phyloP scores from a whole-genome alignment of 35 echinoderm and acorn worm genomes.

The Hemicentrotus pulcherrimus region DNA sequence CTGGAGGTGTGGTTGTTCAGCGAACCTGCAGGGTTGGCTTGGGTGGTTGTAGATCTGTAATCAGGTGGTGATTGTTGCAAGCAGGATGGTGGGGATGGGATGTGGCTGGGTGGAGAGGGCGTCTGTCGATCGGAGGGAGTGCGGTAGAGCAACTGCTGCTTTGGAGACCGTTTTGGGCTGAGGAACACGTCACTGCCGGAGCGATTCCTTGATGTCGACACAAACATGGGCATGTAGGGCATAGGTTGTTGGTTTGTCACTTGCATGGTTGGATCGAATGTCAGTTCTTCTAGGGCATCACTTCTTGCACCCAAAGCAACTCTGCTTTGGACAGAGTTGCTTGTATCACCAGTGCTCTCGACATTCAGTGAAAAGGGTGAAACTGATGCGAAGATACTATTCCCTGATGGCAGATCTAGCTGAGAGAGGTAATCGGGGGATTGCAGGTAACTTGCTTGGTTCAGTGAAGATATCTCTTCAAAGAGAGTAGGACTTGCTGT shows the following conservation, averaged over 20 bases:
- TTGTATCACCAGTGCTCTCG: neutral
- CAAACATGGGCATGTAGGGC: constrained; percentile 12
- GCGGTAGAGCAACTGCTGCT: constrained; percentile 29
- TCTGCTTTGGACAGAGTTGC: neutral
- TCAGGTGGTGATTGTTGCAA: constrained; percentile 33
- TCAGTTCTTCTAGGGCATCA: neutral
- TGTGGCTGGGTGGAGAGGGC: constrained; percentile 53
- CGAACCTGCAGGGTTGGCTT: constrained; percentile 12
- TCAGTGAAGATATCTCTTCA: neutral
- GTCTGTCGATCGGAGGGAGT: constrained; percentile 41
- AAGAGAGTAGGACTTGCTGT: neutral
- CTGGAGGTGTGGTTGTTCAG: neutral
- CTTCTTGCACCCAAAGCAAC: neutral
- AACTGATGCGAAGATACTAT: neutral
- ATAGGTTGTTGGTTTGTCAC: neutral
- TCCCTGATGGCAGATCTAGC: constrained; percentile 37
- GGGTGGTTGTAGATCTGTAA: neutral
- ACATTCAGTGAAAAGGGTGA: neutral
- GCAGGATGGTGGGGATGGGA: constrained; percentile 61
- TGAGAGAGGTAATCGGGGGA: constrained; percentile 17
- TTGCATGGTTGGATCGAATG: neutral
- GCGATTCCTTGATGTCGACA: constrained; percentile 21
- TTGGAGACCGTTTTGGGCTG: neutral
- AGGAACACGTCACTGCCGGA: constrained; percentile 28
- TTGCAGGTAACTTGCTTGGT: neutral